Base-by-base conservation (phyloP, 2,888 invertebrate species). In the Drosophila conformis region DNA sequence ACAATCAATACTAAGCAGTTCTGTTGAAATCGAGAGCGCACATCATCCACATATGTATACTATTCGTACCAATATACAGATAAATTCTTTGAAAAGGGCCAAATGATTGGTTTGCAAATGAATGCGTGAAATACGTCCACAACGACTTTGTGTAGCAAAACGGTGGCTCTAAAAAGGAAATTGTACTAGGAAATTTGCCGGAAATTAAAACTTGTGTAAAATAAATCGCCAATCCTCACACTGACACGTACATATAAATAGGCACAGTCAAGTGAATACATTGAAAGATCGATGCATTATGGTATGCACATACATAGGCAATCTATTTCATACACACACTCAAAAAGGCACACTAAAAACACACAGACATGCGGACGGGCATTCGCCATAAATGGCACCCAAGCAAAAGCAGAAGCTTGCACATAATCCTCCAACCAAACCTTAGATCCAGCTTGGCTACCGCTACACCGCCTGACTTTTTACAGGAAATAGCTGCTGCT, bases 121-220 rank as follows among this genome's bases (percentile, higher is more conserved):
- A 46, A 21, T 27, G 29, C 61, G 53, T 29, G 10, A 42, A 77
- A 49, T 51, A 27, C 56, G 42, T 57, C n/a, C 42, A 52, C 25
- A 35, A 13, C 48, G 18, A n/a, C 38, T 33, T 46, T 59, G 53
- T 36, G 42, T 33, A 60, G 67, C 72, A 66, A 64, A 83, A 73
- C 48, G 73, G 73, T 72, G 82, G 85, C 78, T 76, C 77, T 64
- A 64, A 76, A 81, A 66, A 73, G 91, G 91, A 91, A 91, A 91
- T 91, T 91, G 89, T 87, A 87, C 75, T 91, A 91, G 90, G 91
- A 91, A 91, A 91, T 91, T 90, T 87, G 80, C 91, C 90, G 90
- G 90, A 91, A 91, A 91, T 91, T 91, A 91, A 91, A 91, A 90
- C 91, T 91, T 91, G 83, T 87, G 90, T 83, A 91, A 89, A 90